Evolutionary conservation across 2,888 invertebrate genomes (phyloP).

Genomic region (Pseudeuparius sepicola): DNA sequence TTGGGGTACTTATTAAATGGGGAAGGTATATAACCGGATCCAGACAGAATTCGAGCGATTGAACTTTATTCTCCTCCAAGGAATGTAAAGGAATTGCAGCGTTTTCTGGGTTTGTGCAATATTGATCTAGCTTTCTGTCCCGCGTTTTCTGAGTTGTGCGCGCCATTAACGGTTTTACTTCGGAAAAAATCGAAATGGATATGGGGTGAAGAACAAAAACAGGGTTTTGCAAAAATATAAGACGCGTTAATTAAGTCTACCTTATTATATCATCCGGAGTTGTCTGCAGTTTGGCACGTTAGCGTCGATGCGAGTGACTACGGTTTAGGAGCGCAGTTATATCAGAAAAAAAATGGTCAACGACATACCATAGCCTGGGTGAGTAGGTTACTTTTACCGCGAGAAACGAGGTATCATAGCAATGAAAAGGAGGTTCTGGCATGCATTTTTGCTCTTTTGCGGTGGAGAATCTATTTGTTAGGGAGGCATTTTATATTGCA

Average conservation of each 20-base stretch:
- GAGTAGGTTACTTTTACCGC: constrained; percentile 12
- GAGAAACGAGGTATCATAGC: constrained; percentile 15
- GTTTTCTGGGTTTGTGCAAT: constrained; percentile 23
- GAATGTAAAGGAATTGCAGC: constrained; percentile 25
- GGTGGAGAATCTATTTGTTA: constrained; percentile 16
- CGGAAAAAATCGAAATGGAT: constrained; percentile 8
- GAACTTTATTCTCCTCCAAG: constrained; percentile 23
- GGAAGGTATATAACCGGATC: constrained; percentile 14
- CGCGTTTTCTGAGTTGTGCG: constrained; percentile 19
- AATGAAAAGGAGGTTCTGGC: constrained; percentile 19
- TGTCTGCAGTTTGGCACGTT: constrained; percentile 9
- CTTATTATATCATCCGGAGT: constrained; percentile 13
- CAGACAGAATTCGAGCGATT: constrained; percentile 22
- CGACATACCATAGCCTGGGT: constrained; percentile 14
- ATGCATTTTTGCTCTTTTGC: constrained; percentile 17
- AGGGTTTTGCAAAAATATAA: constrained; percentile 11
- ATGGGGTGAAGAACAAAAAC: constrained; percentile 7
- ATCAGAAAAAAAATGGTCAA: constrained; percentile 13
- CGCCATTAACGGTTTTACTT: constrained; percentile 6
- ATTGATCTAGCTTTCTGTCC: constrained; percentile 13
- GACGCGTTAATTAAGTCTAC: constrained; percentile 6
- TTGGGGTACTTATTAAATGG: constrained; percentile 14
- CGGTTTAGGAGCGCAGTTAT: constrained; percentile 18
- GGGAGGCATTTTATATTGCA: constrained; percentile 17
- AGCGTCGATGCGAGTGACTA: constrained; percentile 17